A percentile compares a stretch with the other conserved stretches of the same genome.
Conservation (phyloP, 30 jellyfish, hydroid and myxozoan genomes). For the Aurelia coerulea region DNA sequence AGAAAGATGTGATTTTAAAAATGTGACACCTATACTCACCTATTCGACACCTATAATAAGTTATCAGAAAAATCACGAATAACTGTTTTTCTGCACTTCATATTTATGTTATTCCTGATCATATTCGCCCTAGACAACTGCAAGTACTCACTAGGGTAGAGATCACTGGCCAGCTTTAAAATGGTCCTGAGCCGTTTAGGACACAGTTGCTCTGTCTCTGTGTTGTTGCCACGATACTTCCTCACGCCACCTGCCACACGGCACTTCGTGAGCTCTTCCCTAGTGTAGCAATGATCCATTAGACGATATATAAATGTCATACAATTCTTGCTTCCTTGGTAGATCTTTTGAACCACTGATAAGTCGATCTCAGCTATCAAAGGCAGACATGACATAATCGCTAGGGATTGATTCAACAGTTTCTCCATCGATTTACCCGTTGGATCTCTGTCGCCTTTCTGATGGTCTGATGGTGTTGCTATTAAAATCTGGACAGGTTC, state of each 20-base stretch:
- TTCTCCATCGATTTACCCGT: slow-evolving; percentile 41
- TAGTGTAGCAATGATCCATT: slow-evolving; percentile 64
- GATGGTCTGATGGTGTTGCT: slow-evolving; percentile 57
- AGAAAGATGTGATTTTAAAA: no score
- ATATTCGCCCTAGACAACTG: slow-evolving; percentile 46
- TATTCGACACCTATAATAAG: no score
- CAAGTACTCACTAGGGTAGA: slow-evolving; percentile 51
- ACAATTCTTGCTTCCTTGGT: slow-evolving; percentile 66
- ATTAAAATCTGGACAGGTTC: slow-evolving; percentile 57
- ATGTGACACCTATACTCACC: no score
- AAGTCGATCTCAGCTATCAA: slow-evolving; percentile 52
- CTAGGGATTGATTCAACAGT: slow-evolving; percentile 38
- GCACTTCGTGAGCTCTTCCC: slow-evolving; percentile 59
- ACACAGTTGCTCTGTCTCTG: slow-evolving; percentile 57
- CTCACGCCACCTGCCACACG: slow-evolving; percentile 66
- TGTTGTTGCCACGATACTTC: slow-evolving; percentile 65
- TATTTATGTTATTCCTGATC: slow-evolving; percentile 47
- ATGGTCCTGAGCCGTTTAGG: slow-evolving; percentile 51
- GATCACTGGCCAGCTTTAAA: slow-evolving; percentile 49
- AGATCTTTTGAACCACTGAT: slow-evolving; percentile 45
- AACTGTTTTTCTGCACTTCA: slow-evolving; percentile 64
- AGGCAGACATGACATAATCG: slow-evolving; percentile 43
- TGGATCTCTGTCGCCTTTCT: slow-evolving; percentile 38
- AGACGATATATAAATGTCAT: slow-evolving; percentile 58
- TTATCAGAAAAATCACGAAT: slow-evolving; percentile 12